Conservation (phyloP, 2,113 vertebrate species). For the Tonatia bakeri region DNA sequence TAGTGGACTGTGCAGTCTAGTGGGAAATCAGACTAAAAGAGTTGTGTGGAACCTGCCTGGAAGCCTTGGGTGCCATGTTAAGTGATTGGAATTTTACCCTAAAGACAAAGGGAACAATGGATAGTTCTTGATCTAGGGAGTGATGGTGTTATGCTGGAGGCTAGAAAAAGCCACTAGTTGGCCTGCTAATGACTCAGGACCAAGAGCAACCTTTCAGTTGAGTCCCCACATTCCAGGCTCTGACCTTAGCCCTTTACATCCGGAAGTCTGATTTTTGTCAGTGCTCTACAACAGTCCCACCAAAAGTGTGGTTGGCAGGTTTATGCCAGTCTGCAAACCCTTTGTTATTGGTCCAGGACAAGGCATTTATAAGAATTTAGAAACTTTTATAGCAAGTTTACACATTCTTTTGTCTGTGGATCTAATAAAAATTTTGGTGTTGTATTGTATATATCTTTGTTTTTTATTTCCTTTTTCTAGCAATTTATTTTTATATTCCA, state of each 20-base stretch:
- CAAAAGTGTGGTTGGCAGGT: not conserved
- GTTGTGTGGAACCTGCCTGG: not conserved
- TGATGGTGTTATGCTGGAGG: not conserved
- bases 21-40: not conserved
- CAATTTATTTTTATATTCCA: not conserved
- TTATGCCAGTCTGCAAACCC: not conserved
- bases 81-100: not conserved
- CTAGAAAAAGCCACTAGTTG: not conserved
- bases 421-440: not conserved
- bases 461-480: constrained; percentile 9
- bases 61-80: not conserved
- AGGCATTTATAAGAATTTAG: constrained; percentile 15
- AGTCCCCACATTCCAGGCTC: not conserved
- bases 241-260: not conserved
- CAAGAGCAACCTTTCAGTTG: not conserved
- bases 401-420: not conserved
- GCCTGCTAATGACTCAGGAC: not conserved
- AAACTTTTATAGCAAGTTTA: not conserved
- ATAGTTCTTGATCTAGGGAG: not conserved
- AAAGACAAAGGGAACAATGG: not conserved
- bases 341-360: not conserved
- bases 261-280: not conserved
- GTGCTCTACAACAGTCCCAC: not conserved
- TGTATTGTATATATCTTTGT: not conserved
- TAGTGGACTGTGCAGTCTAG: not conserved